Conservation (phyloP, 2,797 vertebrate species). For the Fistularia tabacaria region DNA sequence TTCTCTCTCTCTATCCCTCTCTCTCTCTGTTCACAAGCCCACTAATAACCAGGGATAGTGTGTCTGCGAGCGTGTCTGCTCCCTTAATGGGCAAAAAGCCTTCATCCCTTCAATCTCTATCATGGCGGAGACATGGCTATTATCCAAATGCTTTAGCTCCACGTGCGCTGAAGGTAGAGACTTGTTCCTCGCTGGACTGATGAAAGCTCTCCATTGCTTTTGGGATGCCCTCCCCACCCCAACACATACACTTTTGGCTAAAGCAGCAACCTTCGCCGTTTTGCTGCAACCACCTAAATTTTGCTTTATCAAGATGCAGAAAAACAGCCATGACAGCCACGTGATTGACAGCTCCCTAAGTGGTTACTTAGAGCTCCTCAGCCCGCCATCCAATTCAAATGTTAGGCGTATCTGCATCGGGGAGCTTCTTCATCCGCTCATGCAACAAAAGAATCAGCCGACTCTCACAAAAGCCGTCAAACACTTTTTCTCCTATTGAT, state of each 20-base stretch:
- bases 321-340: slow-evolving; percentile 7
- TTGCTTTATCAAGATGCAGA: slow-evolving; percentile 13
- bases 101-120: slow-evolving; percentile 37
- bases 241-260: no score
- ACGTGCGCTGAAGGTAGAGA: slow-evolving; percentile 15
- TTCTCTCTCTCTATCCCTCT: slow-evolving; percentile 6
- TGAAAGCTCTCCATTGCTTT: slow-evolving; percentile 20
- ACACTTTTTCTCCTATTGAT: slow-evolving; percentile 26
- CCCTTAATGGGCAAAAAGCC: slow-evolving; percentile 36
- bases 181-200: slow-evolving; percentile 17
- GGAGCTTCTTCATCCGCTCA: slow-evolving; percentile 10
- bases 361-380: slow-evolving; percentile 31
- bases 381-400: slow-evolving; percentile 25
- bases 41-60: slow-evolving; percentile 33
- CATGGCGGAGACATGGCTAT: slow-evolving; percentile 23
- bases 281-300: background rate
- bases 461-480: slow-evolving; percentile 33
- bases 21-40: slow-evolving; percentile 15
- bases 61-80: slow-evolving; percentile 28
- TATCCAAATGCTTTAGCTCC: slow-evolving; percentile 28
- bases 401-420: slow-evolving; percentile 16
- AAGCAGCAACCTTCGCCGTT: background rate
- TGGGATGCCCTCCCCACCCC: slow-evolving; percentile 11
- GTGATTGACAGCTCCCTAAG: slow-evolving; percentile 31
- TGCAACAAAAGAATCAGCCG: slow-evolving; percentile 17